Conservation (phyloP, 1,140 invertebrate species). For the Dolichoris vasculosae region DNA sequence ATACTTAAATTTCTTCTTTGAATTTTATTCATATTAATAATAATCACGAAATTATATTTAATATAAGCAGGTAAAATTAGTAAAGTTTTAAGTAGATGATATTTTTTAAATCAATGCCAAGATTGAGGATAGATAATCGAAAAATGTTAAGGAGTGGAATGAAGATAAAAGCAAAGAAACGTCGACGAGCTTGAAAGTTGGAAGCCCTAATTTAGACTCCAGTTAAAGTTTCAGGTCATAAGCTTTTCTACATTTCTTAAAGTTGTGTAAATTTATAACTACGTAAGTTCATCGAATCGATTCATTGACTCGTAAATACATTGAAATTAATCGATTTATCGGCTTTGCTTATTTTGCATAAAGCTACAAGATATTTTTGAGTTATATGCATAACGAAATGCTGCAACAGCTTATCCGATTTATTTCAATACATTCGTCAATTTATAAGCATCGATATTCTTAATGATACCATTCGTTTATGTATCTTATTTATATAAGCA, state of each 20-base stretch:
- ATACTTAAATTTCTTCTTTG: too few relatives aligned
- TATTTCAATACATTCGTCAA: background rate
- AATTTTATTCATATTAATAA: too few relatives aligned
- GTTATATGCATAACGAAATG: background rate
- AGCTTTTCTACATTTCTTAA: background rate
- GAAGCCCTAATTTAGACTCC: background rate
- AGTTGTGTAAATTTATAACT: background rate
- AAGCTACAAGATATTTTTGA: background rate
- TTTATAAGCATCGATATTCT: background rate
- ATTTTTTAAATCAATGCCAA: background rate
- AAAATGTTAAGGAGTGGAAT: background rate
- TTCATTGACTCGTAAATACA: background rate
- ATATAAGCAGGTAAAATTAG: too few relatives aligned
- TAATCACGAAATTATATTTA: too few relatives aligned
- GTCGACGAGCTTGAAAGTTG: background rate
- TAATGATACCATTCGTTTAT: background rate
- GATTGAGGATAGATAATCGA: background rate
- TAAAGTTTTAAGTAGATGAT: too few relatives aligned
- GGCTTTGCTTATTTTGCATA: background rate
- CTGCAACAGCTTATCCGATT: background rate
- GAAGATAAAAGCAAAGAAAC: background rate
- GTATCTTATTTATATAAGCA: background rate
- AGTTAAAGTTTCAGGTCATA: background rate
- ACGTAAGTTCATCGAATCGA: background rate
- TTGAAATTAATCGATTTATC: background rate